Conservation (phyloP, 2,113 vertebrate species). For the Prinia subflava region DNA sequence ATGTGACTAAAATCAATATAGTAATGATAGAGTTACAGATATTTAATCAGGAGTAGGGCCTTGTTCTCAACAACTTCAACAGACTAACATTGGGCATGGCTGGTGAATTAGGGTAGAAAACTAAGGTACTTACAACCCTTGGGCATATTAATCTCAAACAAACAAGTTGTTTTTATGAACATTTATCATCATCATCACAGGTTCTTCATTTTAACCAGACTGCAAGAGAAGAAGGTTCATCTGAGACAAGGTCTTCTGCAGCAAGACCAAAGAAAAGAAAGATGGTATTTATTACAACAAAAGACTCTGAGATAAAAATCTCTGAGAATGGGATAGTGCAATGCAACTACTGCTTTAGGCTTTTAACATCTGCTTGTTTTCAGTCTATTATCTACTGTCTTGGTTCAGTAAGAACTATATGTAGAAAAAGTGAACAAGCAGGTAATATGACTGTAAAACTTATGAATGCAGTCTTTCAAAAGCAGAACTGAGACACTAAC, state of each 20-base stretch:
- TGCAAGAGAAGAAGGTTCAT: neutral
- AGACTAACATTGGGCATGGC: neutral
- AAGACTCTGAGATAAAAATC: neutral
- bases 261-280: constrained; percentile 3
- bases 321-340: neutral
- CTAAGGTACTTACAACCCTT: neutral
- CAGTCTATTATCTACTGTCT: neutral
- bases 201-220: constrained; percentile 46
- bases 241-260: neutral
- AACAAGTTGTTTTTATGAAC: neutral
- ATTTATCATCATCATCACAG: neutral
- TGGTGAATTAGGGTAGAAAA: neutral
- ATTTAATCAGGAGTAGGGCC: neutral
- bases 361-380: neutral
- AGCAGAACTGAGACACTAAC: neutral
- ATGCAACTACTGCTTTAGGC: neutral
- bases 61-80: neutral
- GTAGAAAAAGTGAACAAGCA: neutral
- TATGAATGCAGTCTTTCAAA: neutral
- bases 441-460: neutral
- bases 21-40: neutral
- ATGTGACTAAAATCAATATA: neutral
- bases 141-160: neutral
- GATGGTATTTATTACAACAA: neutral
- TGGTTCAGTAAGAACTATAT: neutral